Percentiles rank a stretch among this genome's conserved stretches.
Evolutionary conservation across 2,113 vertebrate species (phyloP).

Genomic region (Lucifuga dentata): DNA sequence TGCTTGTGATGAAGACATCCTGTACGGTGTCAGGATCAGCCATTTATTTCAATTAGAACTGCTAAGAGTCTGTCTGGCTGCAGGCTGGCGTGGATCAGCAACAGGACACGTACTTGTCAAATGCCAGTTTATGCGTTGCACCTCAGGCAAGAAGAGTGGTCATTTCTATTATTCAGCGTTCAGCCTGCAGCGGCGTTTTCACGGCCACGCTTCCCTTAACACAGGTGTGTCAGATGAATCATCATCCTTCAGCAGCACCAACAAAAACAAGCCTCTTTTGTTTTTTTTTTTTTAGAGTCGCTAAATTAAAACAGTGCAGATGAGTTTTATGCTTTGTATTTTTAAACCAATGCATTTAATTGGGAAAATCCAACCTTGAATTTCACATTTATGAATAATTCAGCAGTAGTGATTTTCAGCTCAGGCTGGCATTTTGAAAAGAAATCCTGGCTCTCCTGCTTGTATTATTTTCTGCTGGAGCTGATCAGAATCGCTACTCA

Average conservation of each 20-base stretch:
- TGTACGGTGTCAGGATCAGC: slow-evolving; percentile 24
- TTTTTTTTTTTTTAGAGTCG: background rate
- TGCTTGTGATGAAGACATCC: slow-evolving; percentile 30
- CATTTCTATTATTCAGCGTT: slow-evolving; percentile 45
- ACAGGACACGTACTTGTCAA: slow-evolving; percentile 43
- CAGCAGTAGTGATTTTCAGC: slow-evolving; percentile 43
- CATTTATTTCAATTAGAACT: slow-evolving; percentile 61
- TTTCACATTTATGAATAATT: slow-evolving; percentile 49
- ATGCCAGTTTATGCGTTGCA: slow-evolving; percentile 41
- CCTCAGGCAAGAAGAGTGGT: slow-evolving; percentile 27
- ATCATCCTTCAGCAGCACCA: slow-evolving; percentile 5
- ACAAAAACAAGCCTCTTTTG: background rate
- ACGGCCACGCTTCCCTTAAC: background rate
- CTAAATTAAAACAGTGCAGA: too few species aligned
- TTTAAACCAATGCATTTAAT: background rate
- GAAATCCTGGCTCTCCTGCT: slow-evolving; percentile 9
- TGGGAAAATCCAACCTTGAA: slow-evolving; percentile 12
- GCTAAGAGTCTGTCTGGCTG: slow-evolving; percentile 29
- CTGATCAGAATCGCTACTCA: slow-evolving; percentile 43
- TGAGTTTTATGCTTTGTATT: too few species aligned
- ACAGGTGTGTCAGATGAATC: too few species aligned
- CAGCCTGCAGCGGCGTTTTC: slow-evolving; percentile 32
- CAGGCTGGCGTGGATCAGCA: slow-evolving; percentile 57
- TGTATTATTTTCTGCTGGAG: slow-evolving; percentile 9
- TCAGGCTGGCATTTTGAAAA: slow-evolving; percentile 42